Evolutionary conservation across 2,797 vertebrate genomes (phyloP).

Genomic region (Stomatorhinus walkeri): DNA sequence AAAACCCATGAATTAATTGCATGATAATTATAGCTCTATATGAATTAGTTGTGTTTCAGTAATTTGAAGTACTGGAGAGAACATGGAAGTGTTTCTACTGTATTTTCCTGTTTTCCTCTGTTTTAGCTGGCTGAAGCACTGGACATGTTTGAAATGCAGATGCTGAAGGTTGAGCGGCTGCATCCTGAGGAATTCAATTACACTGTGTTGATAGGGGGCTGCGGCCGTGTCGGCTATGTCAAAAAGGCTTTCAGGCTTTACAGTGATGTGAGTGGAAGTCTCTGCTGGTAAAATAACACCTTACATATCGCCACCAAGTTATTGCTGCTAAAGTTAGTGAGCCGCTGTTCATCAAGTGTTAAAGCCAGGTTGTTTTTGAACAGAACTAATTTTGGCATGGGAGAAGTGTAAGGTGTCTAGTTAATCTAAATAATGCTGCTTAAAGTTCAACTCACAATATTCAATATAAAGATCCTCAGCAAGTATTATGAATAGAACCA

Average conservation of each 20-base stretch:
- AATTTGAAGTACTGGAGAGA: background rate
- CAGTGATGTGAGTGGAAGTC: slow-evolving; percentile 66
- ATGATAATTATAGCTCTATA: background rate
- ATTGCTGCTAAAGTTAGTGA: background rate
- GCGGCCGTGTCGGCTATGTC: slow-evolving; percentile 75
- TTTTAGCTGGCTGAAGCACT: slow-evolving; percentile 77
- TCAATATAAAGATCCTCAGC: background rate
- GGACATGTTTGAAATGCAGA: slow-evolving; percentile 76
- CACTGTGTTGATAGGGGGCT: slow-evolving; percentile 84
- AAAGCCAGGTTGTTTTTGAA: background rate
- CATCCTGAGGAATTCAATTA: slow-evolving; percentile 81
- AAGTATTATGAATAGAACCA: background rate
- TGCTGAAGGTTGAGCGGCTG: slow-evolving; percentile 77
- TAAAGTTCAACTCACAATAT: background rate
- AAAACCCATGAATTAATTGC: background rate
- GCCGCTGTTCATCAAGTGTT: background rate
- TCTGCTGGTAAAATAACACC: background rate
- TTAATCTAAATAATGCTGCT: background rate
- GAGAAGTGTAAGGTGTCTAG: background rate
- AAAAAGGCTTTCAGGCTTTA: slow-evolving; percentile 89
- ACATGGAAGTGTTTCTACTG: background rate
- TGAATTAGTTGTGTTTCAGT: background rate
- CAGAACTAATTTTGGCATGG: background rate
- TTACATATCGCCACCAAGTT: background rate
- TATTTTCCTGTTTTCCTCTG: background rate